Conservation (phyloP, 1,140 invertebrate species). For the Drosophila nebulosa region DNA sequence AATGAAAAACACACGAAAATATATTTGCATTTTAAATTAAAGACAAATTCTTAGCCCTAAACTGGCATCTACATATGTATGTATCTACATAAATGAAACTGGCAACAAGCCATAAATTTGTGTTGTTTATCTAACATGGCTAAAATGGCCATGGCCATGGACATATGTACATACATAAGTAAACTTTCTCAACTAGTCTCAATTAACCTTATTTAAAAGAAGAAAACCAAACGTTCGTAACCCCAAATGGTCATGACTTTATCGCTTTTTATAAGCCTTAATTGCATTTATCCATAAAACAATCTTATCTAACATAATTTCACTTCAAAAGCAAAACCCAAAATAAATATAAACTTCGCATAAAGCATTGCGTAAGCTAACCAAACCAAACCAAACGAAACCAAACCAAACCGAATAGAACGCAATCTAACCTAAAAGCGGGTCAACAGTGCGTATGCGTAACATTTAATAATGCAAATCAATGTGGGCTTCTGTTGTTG, state of each 20-base stretch:
- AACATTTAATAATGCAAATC: slow-evolving; percentile 72
- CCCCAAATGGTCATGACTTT: background rate
- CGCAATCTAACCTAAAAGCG: slow-evolving; percentile 23
- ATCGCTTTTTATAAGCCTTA: background rate
- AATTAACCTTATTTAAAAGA: background rate
- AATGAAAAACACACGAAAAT: too few species aligned
- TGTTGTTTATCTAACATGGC: background rate
- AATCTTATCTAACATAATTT: background rate
- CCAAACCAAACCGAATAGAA: too few species aligned
- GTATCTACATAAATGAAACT: too few species aligned
- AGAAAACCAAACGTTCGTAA: background rate
- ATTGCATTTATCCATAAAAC: background rate
- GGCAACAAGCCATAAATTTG: too few species aligned
- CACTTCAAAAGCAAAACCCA: background rate
- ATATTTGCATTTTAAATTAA: too few species aligned
- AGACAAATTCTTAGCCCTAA: too few species aligned
- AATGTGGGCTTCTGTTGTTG: slow-evolving; percentile 24
- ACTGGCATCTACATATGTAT: too few species aligned
- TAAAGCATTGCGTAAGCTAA: background rate
- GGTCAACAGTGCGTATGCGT: slow-evolving; percentile 63
- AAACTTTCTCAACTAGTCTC: background rate
- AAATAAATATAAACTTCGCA: background rate
- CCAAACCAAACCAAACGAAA: background rate
- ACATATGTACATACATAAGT: too few species aligned
- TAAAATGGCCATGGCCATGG: background rate